Evolutionary conservation across 2,113 vertebrate genomes (phyloP).

Genomic region (Hyaena hyaena): DNA sequence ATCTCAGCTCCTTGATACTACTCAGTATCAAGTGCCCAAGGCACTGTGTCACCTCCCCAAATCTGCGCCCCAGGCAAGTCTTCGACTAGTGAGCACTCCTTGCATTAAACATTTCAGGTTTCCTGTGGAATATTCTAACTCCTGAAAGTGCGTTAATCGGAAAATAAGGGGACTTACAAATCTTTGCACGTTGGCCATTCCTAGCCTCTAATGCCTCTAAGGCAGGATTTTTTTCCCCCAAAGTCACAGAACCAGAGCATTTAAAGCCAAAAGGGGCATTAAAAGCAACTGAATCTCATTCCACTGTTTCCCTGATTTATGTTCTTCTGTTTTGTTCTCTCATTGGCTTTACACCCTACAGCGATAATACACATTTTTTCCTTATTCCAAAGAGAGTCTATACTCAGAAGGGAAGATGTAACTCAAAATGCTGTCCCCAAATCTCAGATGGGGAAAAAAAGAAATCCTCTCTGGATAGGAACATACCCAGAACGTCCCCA

Average conservation of each 20-base stretch:
- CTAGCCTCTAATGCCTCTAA: background rate
- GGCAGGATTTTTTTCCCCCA: background rate
- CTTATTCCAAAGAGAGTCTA: background rate
- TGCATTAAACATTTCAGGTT: slow-evolving; percentile 40
- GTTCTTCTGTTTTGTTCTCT: slow-evolving; percentile 21
- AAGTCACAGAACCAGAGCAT: slow-evolving; percentile 1
- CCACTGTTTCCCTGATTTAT: background rate
- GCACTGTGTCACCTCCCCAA: background rate
- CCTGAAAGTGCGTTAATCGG: background rate
- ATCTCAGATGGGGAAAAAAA: background rate
- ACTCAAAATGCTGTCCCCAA: background rate
- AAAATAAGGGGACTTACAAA: background rate
- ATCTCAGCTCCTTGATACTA: background rate
- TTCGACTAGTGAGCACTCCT: background rate
- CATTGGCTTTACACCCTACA: background rate
- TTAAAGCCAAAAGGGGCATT: background rate
- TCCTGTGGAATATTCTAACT: slow-evolving; percentile 1
- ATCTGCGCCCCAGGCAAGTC: background rate
- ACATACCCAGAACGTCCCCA: background rate
- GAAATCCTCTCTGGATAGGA: background rate
- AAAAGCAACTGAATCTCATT: background rate
- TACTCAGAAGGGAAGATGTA: slow-evolving; percentile 3
- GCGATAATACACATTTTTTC: slow-evolving; percentile 11
- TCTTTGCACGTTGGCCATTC: background rate
- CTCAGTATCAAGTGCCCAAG: background rate